phyloP scores from a whole-genome alignment of 1,140 invertebrate genomes.

The Tyrophagus putrescentiae region DNA sequence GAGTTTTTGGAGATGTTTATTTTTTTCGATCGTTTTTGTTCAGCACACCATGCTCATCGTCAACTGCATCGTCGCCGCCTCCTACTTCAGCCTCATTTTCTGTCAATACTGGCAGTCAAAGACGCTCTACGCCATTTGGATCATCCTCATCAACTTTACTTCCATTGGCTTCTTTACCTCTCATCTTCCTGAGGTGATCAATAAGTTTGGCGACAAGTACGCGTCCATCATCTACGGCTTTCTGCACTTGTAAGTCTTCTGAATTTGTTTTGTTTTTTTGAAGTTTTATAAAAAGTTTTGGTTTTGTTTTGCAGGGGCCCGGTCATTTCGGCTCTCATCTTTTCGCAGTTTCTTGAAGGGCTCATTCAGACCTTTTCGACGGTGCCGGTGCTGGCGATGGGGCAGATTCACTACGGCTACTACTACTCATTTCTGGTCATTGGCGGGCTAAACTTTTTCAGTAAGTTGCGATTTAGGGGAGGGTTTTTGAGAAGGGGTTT shows the following conservation, averaged over 20 bases:
- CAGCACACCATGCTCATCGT: conserved; percentile 5
- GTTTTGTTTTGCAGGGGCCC: too few relatives aligned
- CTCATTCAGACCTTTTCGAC: not conserved
- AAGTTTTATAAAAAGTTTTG: not conserved
- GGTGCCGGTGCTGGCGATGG: not conserved
- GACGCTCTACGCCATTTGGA: conserved; percentile 11
- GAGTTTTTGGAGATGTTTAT: not conserved
- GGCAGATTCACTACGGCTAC: conserved; percentile 1
- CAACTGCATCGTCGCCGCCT: not conserved
- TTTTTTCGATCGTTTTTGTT: not conserved
- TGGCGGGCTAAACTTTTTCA: conserved; percentile 1
- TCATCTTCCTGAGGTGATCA: conserved; percentile 15
- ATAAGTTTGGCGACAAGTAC: conserved; percentile 17
- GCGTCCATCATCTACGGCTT: conserved; percentile 18
- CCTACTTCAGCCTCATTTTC: conserved; percentile 10
- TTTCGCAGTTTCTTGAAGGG: not conserved
- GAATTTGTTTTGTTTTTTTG: not conserved
- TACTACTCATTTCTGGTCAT: conserved; percentile 3
- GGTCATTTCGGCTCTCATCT: conserved; percentile 3
- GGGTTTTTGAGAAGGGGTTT: not conserved
- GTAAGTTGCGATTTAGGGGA: not conserved
- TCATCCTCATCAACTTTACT: conserved; percentile 9
- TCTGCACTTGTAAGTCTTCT: conserved; percentile 16
- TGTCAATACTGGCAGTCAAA: not conserved
- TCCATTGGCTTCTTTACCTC: conserved; percentile 15